Base-by-base conservation (phyloP, 2,797 vertebrate genomes). In the Perodicticus potto region DNA sequence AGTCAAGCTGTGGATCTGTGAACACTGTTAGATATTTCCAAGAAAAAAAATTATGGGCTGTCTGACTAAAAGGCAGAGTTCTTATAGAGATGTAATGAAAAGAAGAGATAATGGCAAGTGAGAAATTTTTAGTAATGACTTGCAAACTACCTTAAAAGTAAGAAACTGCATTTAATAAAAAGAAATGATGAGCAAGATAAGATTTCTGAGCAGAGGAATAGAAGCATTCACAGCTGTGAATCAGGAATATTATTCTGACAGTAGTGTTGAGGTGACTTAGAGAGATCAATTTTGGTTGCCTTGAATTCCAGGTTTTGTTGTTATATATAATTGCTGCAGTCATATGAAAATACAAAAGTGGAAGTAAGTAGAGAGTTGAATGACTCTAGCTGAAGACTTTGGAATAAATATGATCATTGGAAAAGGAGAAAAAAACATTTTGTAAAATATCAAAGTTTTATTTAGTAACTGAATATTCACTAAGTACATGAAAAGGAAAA, bases 381-480 rank as follows among this genome's bases (percentile, higher is more conserved):
- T 37, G 23, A 70, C 1, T 86, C 19, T 43, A 32, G 17, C 22
- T 53, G 22, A 93, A 85, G 74, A 25, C n/a, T 67, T 89, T 67
- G 2, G 8, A 70, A 11, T 59, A 55, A 13, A n/a, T 73, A 40
- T 4, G 10, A 61, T 76, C 5, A 16, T 10, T 23, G 9, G 19
- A 17, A 45, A 82, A 84, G 23, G 1, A 2, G 5, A 16, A 49
- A 63, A 63, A 17, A 96, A 45, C 10, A 25, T 57, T 49, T 74
- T 55, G 61, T 14, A 86, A 63, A 32, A 5, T 74, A 29, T 93
- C 37, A 84, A 78, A 69, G 86, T 77, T 89, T 90, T 84, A 57
- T 77, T 84, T 77, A 27, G 22, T 74, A 85, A 86, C 88, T 73
- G 40, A 91, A 87, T 80, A 95, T 77, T 43, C 20, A 95, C 16